Percentiles rank a stretch among this genome's conserved stretches.
These are phyloP conservation scores for Xestia c-nigrum DNA, from an alignment of 2,888 invertebrate species.

Conservation along the genomic window DNA sequence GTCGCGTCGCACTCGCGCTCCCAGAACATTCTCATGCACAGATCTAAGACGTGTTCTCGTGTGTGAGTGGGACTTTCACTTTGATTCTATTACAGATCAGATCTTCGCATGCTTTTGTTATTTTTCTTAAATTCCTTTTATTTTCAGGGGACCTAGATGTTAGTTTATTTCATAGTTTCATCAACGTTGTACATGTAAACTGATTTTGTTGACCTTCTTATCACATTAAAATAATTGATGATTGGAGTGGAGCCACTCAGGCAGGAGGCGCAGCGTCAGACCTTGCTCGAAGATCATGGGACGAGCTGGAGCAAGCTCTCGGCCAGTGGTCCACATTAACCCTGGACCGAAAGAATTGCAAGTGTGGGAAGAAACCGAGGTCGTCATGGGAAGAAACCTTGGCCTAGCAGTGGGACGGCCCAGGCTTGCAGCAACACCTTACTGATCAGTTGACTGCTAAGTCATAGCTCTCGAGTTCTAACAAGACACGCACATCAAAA, in stretches of 20 bases:
- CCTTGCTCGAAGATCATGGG: not conserved
- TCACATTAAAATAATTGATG: not conserved
- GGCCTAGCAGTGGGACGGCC: not conserved
- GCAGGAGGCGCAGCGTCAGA: not conserved
- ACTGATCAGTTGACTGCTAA: too few species aligned
- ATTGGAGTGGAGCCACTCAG: not conserved
- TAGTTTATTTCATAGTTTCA: too few species aligned
- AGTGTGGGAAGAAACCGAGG: too few species aligned
- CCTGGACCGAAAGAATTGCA: not conserved
- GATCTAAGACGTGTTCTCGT: not conserved
- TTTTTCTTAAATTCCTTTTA: conserved; percentile 22
- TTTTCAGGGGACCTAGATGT: not conserved
- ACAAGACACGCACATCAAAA: too few species aligned
- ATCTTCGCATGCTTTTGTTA: conserved; percentile 2
- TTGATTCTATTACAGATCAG: conserved; percentile 52
- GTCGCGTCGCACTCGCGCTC: not conserved
- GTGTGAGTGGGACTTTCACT: conserved; percentile 12
- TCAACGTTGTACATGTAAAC: not conserved
- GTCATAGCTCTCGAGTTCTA: too few species aligned
- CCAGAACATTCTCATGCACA: not conserved
- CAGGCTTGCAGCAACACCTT: not conserved
- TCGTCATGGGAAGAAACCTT: not conserved
- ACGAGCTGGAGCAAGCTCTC: not conserved
- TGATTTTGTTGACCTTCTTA: not conserved
- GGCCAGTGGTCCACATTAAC: not conserved